Evolutionary conservation across 2,888 invertebrate genomes (phyloP), one percentile per base, ranked within the genome.

Genomic region (Diarsia mendica): DNA sequence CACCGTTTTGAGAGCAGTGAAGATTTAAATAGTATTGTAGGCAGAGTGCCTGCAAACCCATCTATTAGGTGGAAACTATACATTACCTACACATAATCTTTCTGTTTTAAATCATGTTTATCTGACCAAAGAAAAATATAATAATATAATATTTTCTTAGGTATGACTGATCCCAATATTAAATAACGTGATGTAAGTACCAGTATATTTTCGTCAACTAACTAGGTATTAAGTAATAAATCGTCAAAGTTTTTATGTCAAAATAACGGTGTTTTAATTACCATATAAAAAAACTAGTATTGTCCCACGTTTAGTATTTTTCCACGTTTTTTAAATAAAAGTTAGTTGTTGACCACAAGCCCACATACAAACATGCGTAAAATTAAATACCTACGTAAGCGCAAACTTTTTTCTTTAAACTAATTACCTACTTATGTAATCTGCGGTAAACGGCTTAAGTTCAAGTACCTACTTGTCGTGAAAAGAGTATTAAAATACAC

Each of bases 351-450:
- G 3, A 39, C 46, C 39, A 63, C 33, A 48, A 23, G 51, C 15
- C 49, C 55, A 51, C n/a, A n/a, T n/a, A n/a, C n/a, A n/a, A n/a
- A n/a, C n/a, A 46, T 51, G 74, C 67, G 46, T 67, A 46, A 80
- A 66, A 74, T 74, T 63, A 60, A 67, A 67, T 63, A n/a, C n/a
- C n/a, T n/a, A 46, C n/a, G 13, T 49, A 46, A 49, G 48, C 49
- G 49, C 39, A 63, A 8, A 75, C 55, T 15, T 64, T 74, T 28
- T 44, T 18, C 58, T 58, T 28, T 18, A 18, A 60, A 60, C 28
- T 60, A 55, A n/a, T n/a, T n/a, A n/a, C n/a, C n/a, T n/a, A n/a
- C 67, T 75, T 67, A 67, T 48, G 3, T 81, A 75, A 79, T 80
- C 75, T 75, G 53, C 28, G 55, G 55, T 80, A 79, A 79, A 46